These are phyloP conservation scores for Eupsittula cactorum DNA, from an alignment of 2,113 vertebrate genomes.

Conservation along the genomic window DNA sequence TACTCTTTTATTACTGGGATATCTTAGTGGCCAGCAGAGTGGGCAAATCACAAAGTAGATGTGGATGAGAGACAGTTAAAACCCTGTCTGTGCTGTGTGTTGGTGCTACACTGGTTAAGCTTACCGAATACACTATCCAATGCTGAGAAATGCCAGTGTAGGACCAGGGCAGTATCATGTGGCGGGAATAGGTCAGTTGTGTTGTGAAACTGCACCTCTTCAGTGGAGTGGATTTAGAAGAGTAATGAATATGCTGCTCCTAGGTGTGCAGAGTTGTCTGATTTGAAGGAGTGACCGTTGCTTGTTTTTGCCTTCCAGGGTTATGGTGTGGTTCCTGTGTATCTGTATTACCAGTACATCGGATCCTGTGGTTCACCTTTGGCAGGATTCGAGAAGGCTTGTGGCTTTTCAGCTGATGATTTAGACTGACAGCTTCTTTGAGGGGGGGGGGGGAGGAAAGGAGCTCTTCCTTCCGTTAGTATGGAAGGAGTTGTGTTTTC, in stretches of 20 bases:
- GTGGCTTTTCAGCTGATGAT: neutral
- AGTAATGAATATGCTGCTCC: neutral
- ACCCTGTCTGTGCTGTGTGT: accelerated
- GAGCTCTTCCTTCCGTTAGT: neutral
- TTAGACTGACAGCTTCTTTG: neutral
- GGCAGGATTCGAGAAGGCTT: neutral
- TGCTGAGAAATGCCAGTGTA: neutral
- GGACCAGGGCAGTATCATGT: neutral
- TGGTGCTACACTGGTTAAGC: neutral
- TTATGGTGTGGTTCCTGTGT: neutral
- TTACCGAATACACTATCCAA: accelerated
- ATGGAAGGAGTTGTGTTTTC: neutral
- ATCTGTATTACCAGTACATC: neutral
- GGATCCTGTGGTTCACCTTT: neutral
- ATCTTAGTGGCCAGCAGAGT: neutral
- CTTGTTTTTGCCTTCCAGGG: neutral
- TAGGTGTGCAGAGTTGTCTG: neutral
- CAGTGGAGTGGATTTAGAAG: neutral
- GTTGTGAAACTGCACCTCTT: constrained; percentile 7
- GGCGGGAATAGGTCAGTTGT: neutral
- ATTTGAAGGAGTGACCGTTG: neutral
- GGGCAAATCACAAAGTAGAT: neutral
- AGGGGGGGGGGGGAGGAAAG: accelerated
- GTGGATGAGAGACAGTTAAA: neutral
- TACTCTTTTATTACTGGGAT: neutral